A percentile compares a stretch with the other conserved stretches of the same genome.
Conservation (phyloP, 2,888 invertebrate genomes). For the Pteria penguin region DNA sequence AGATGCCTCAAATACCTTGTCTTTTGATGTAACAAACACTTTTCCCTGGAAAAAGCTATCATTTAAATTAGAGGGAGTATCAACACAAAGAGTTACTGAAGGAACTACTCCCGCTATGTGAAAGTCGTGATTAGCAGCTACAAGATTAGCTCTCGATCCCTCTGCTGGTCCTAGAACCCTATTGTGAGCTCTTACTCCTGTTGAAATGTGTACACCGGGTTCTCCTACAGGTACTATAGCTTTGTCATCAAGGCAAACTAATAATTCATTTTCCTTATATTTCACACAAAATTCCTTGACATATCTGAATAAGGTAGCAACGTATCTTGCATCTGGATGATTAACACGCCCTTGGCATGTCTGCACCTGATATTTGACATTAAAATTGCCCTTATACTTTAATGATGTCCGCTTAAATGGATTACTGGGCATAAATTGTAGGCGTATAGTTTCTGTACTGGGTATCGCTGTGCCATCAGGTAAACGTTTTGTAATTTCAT, state of each 20-base stretch:
- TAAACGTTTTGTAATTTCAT: conserved; percentile 19
- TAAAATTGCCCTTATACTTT: conserved; percentile 30
- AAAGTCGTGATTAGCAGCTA: conserved; percentile 48
- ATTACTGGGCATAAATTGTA: conserved; percentile 38
- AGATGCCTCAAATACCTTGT: conserved; percentile 49
- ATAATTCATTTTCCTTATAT: conserved; percentile 1
- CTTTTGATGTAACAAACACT: conserved; percentile 40
- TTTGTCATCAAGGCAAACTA: conserved; percentile 47
- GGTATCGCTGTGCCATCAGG: conserved; percentile 35
- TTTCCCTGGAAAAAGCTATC: conserved; percentile 42
- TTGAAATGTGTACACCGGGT: conserved; percentile 23
- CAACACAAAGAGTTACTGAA: conserved; percentile 36
- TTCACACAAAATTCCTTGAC: conserved; percentile 39
- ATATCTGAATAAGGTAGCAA: conserved; percentile 25
- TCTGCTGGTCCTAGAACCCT: conserved; percentile 25
- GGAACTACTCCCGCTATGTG: conserved; percentile 35
- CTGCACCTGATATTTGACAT: conserved; percentile 41
- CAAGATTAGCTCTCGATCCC: conserved; percentile 3
- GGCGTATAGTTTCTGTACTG: conserved; percentile 24
- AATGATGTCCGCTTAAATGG: conserved; percentile 32
- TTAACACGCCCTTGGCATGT: conserved; percentile 27
- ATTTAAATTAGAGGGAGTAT: conserved; percentile 27
- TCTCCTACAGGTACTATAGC: conserved; percentile 42
- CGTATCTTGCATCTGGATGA: conserved; percentile 38
- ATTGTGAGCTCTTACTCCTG: conserved; percentile 19